A percentile compares a stretch with the other conserved stretches of the same genome.
These are phyloP conservation scores for Pituophis catenifer DNA, from an alignment of 2,113 vertebrate genomes.

Conservation along the genomic window DNA sequence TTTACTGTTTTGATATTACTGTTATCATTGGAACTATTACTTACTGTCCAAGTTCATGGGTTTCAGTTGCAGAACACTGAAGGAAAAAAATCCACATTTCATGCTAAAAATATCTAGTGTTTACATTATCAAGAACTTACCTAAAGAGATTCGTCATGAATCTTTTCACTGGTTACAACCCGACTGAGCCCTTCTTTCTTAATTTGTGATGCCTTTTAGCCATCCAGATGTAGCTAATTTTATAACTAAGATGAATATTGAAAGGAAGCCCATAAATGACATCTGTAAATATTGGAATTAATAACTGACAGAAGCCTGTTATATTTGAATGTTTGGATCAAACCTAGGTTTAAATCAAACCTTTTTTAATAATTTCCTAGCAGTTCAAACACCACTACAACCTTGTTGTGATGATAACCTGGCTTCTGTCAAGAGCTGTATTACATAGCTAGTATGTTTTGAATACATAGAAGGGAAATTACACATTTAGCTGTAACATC, in stretches of 20 bases:
- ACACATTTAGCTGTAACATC: neutral
- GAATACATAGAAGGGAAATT: neutral
- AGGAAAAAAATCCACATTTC: neutral
- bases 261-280: neutral
- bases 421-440: neutral
- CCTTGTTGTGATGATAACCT: neutral
- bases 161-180: neutral
- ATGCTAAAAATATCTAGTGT: neutral
- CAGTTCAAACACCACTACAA: neutral
- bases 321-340: neutral
- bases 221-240: neutral
- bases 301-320: neutral
- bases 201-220: neutral
- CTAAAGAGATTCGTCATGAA: neutral
- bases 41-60: neutral
- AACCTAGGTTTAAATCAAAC: neutral
- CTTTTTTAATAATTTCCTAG: neutral
- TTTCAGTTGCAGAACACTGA: neutral
- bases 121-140: neutral
- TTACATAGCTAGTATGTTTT: neutral
- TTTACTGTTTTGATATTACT: neutral
- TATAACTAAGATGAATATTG: neutral
- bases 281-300: neutral
- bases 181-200: neutral
- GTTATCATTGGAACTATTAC: neutral